Conservation (phyloP, 2,113 vertebrate genomes). For the Sander lucioperca region DNA sequence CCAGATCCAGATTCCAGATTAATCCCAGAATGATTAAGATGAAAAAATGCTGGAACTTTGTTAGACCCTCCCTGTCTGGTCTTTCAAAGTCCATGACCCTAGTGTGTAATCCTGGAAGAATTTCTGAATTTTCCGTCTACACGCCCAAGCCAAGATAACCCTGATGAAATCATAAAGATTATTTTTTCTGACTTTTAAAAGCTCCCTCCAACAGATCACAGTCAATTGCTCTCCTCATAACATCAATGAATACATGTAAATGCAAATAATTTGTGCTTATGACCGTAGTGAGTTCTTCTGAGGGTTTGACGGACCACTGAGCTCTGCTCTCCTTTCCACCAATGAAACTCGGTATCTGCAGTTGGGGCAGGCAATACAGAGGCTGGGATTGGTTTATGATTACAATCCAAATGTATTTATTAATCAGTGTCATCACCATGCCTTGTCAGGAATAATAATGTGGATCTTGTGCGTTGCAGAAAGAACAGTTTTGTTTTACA, state of each 20-base stretch:
- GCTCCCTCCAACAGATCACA: neutral
- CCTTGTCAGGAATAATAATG: slow-evolving; percentile 14
- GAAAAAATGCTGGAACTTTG: neutral
- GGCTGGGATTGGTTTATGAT: neutral
- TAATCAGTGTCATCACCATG: neutral
- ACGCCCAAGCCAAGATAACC: neutral
- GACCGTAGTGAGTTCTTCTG: neutral
- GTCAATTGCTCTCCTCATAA: neutral
- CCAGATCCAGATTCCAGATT: too few species aligned
- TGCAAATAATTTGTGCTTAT: neutral
- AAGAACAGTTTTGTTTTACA: neutral
- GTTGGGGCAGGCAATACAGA: neutral
- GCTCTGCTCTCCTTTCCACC: neutral
- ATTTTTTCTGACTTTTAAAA: neutral
- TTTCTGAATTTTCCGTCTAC: neutral
- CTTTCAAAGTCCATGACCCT: neutral
- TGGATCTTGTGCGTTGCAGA: neutral
- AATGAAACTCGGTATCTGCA: neutral
- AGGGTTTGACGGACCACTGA: neutral
- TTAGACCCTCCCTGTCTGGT: neutral
- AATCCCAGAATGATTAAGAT: neutral
- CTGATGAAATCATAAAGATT: neutral
- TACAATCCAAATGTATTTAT: slow-evolving; percentile 1
- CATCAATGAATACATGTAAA: neutral
- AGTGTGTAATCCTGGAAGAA: neutral